These are phyloP conservation scores for Lithophane socia DNA, from an alignment of 2,888 invertebrate genomes.

Conservation along the genomic window DNA sequence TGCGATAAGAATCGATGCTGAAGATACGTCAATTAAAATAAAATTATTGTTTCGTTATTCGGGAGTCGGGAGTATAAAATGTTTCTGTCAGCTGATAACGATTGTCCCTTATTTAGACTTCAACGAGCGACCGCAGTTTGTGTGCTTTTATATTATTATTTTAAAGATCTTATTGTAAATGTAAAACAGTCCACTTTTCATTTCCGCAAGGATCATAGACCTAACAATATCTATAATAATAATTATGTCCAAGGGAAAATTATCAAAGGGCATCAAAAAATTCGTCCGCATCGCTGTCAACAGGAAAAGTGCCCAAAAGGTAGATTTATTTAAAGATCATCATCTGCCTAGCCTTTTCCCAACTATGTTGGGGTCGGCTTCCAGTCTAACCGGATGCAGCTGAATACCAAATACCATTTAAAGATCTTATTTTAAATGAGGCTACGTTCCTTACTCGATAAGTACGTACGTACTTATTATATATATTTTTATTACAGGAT, in stretches of 20 bases:
- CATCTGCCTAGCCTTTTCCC: too few relatives aligned
- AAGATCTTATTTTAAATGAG: neutral
- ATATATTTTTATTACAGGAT: neutral
- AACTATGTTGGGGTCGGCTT: too few relatives aligned
- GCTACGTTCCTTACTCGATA: neutral
- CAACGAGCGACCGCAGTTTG: slow-evolving; percentile 56
- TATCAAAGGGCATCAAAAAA: too few relatives aligned
- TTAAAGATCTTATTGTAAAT: neutral
- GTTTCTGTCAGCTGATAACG: slow-evolving; percentile 24
- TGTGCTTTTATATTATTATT: neutral
- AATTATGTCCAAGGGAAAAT: too few relatives aligned
- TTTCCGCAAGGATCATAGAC: too few relatives aligned
- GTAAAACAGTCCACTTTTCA: too few relatives aligned
- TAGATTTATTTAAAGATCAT: too few relatives aligned
- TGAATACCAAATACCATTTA: too few relatives aligned
- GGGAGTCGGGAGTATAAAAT: neutral
- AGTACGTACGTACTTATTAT: neutral
- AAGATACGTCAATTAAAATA: slow-evolving; percentile 21
- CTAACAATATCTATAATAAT: too few relatives aligned
- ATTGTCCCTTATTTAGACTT: slow-evolving; percentile 61
- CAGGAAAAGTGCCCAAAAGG: too few relatives aligned
- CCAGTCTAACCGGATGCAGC: too few relatives aligned
- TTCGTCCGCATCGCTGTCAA: too few relatives aligned
- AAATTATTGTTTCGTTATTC: slow-evolving; percentile 5
- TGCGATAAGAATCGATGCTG: slow-evolving; percentile 31